phyloP scores from a whole-genome alignment of 2,888 invertebrate genomes.

The Agapostemon virescens region DNA sequence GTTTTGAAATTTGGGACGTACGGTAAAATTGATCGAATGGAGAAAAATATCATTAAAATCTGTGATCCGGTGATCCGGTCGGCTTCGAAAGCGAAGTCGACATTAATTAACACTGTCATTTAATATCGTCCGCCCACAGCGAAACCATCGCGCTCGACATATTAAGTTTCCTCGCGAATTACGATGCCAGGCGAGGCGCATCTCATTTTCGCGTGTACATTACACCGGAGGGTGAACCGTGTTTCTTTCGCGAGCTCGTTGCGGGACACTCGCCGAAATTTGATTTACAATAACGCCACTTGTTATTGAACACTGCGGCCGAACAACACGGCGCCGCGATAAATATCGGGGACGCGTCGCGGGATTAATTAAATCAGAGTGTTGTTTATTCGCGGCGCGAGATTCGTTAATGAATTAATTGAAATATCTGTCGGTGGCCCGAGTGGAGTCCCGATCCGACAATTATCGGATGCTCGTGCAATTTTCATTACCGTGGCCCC shows the following conservation, averaged over 20 bases:
- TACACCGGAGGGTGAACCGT: not conserved
- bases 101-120: slow-evolving; percentile 34
- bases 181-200: not conserved
- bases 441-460: slow-evolving; percentile 30
- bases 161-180: slow-evolving; percentile 26
- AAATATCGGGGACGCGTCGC: slow-evolving; percentile 43
- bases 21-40: not conserved
- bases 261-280: slow-evolving; percentile 28
- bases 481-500: slow-evolving; percentile 43
- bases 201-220: not conserved
- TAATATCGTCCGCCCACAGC: not conserved
- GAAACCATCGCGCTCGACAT: not conserved
- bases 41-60: not conserved
- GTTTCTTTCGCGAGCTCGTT: not conserved
- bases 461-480: slow-evolving; percentile 50
- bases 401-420: slow-evolving; percentile 58
- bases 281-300: slow-evolving; percentile 41
- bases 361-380: slow-evolving; percentile 52
- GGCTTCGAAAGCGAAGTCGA: not conserved
- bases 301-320: slow-evolving; percentile 42
- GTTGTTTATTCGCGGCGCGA: slow-evolving; percentile 50
- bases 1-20: not conserved
- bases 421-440: slow-evolving; percentile 39
- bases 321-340: slow-evolving; percentile 35
- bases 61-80: not conserved